phyloP scores from a whole-genome alignment of 2,797 vertebrate species.

The Fringilla coelebs region DNA sequence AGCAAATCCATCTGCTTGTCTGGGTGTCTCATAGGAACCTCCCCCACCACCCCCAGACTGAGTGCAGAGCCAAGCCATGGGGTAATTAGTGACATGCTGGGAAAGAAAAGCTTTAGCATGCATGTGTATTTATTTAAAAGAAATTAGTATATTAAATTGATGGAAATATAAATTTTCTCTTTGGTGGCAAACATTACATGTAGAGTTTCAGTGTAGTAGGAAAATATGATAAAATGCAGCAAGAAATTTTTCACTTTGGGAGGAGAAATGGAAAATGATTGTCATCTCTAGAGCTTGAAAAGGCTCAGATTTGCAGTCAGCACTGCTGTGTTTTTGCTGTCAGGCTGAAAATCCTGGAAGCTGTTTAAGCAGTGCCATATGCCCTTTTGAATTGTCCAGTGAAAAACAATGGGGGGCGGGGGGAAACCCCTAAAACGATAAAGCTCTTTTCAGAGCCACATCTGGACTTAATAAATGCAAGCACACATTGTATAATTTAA shows the following conservation, averaged over 20 bases:
- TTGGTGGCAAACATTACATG: neutral
- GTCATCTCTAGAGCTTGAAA: neutral
- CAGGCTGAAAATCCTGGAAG: slow-evolving; percentile 1
- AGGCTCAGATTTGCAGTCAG: neutral
- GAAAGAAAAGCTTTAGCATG: neutral
- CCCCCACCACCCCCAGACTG: accelerated
- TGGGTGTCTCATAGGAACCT: neutral
- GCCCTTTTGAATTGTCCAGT: neutral
- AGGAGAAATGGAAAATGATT: neutral
- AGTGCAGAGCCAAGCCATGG: neutral
- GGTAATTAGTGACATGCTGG: neutral
- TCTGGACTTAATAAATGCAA: slow-evolving; percentile 7
- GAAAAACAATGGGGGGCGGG: neutral
- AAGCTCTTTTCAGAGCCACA: neutral
- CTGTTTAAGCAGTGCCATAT: slow-evolving; percentile 27
- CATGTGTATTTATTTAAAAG: neutral
- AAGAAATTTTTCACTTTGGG: neutral
- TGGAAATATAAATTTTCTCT: neutral
- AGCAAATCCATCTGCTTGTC: neutral
- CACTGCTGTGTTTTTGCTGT: neutral
- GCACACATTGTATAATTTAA: neutral
- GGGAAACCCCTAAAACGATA: neutral
- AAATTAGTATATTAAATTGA: neutral
- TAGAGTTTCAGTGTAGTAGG: neutral
- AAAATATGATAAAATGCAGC: neutral